Base-by-base conservation (phyloP, 2,888 invertebrate genomes). In the Drosophila barbarae region DNA sequence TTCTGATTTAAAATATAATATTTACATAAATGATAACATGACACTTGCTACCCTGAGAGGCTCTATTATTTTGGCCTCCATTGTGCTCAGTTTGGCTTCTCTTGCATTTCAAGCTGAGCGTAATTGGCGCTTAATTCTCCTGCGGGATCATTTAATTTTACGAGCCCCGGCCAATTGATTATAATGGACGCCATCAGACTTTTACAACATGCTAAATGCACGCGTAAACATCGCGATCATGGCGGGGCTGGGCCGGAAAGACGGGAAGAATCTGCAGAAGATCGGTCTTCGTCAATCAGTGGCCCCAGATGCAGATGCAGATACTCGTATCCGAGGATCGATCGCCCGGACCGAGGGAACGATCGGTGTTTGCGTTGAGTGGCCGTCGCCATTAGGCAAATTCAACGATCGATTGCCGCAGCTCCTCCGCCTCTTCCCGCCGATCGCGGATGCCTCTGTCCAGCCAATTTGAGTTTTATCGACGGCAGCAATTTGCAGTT, bases 41-140 rank as follows among this genome's bases (percentile, higher is more conserved):
- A n/a, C n/a, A 5, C n/a, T 15, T 6, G 28, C 12, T 12, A 15
- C 15, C 18, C 15, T 1, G 7, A 46, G 8, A 13, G 32, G 13
- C 13, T 10, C 23, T 56, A 46, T n/a, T 26, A 26, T 34, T 21
- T 10, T 26, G 38, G 32, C 38, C 59, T 4, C 38, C 12, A 39
- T n/a, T 12, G 59, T 60, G 9, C 26, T n/a, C 64, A 44, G 52
- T 65, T 65, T 52, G 56, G 34, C 51, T 42, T 58, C 49, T 56
- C 38, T 60, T 46, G 51, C 76, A 73, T 64, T 70, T 59, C 78
- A 66, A 64, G 46, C 71, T 59, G 59, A 80, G 81, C 87, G 87
- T 88, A 88, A 88, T 88, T 88, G 88, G 88, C 85, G 87, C 87
- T 88, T 88, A 88, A 88, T 88, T 88, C 87, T 88, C 86, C 87